Evolutionary conservation across 1,140 invertebrate genomes (phyloP), one percentile per base, ranked within the genome.

Genomic region (Calephelis virginiensis): DNA sequence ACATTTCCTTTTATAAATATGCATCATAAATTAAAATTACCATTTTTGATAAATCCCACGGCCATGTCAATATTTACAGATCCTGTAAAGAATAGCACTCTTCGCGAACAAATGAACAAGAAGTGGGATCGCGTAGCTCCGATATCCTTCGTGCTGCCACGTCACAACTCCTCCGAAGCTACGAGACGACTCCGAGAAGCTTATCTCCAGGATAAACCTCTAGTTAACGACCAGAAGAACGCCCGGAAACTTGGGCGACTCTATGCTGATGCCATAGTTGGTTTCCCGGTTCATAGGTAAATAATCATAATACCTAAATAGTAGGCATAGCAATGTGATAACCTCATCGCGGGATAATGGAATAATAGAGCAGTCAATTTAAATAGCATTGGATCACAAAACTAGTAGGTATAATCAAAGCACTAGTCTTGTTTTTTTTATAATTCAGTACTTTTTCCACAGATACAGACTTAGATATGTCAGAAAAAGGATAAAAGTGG

Each of bases 181-280:
- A 68, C 60, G 1, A 28, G 14, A 6, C 38, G 56, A 8, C 65
- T 87, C 9, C 61, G 69, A 5, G 9, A 67, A 48, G 64, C 66
- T 3, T 87, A 83, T 63, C 56, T 85, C 1, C 69, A 63, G 0
- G 72, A 67, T 12, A 68, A 46, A 9, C 49, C 37, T 13, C 56
- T 88, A 38, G 14, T 12, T 0, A 79, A 85, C 12, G 73, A 80
- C n/a, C 60, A 67, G 0, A n/a, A 43, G 6, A 80, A 68, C 2
- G 68, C 71, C 0, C 60, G 66, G 4, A 75, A 63, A 0, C 62
- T 87, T 9, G 82, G 83, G 1, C 73, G 68, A 8, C 59, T 87
- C 17, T 87, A 85, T 66, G 81, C 74, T 13, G 85, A 87, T 45
- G 67, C 76, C 6, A 70, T 82, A 11, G 76, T 73, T 37, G 77